Conservation (phyloP, 1,140 invertebrate genomes). For the Ooceraea biroi region DNA sequence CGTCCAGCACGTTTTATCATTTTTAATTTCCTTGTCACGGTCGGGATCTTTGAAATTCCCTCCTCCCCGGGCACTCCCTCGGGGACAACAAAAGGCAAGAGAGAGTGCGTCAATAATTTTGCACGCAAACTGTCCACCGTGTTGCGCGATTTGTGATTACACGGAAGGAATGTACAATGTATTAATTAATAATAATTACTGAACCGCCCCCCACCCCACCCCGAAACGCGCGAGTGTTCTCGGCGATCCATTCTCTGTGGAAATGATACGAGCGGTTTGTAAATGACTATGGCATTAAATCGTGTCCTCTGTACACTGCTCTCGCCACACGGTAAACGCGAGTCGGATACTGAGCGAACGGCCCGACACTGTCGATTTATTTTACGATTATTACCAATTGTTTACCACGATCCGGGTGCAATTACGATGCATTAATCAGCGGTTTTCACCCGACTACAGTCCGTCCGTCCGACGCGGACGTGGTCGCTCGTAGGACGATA, state of each 20-base stretch:
- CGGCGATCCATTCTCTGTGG: conserved; percentile 43
- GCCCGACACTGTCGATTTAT: conserved; percentile 56
- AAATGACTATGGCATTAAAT: conserved; percentile 49
- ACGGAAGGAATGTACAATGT: conserved; percentile 12
- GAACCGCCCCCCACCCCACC: too few relatives aligned
- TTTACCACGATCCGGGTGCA: conserved; percentile 41
- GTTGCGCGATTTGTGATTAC: conserved; percentile 17
- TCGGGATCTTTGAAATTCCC: background rate
- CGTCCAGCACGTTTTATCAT: background rate
- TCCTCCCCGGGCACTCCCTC: background rate
- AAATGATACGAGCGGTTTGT: conserved; percentile 56
- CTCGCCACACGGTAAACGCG: conserved; percentile 18
- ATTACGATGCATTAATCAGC: conserved; percentile 47
- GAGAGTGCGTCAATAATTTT: background rate
- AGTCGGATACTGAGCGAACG: background rate
- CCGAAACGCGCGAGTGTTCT: background rate
- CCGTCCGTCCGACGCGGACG: background rate
- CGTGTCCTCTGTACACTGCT: background rate
- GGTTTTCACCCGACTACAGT: background rate
- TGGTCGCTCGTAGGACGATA: conserved; percentile 34
- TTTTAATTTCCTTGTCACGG: background rate
- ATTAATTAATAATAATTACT: conserved; percentile 58
- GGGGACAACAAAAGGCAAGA: conserved; percentile 15
- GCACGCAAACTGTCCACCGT: background rate
- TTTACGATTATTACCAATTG: conserved; percentile 58